Evolutionary conservation across 2,888 invertebrate species (phyloP).

Genomic region (Operophtera brumata): DNA sequence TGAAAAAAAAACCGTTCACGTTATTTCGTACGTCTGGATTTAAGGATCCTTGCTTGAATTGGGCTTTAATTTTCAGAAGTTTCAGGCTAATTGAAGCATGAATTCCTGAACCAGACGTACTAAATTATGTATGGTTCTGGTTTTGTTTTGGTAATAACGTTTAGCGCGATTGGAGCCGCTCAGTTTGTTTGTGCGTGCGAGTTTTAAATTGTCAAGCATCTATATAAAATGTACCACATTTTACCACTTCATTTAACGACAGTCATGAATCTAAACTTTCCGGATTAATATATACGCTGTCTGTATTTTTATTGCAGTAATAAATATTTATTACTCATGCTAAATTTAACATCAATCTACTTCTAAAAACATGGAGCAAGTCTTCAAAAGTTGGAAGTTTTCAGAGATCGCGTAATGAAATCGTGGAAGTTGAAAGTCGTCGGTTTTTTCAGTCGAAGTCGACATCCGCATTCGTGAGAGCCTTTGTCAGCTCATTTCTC

Average conservation of each 20-base stretch:
- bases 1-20: too few species aligned
- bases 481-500: slow-evolving; percentile 62
- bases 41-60: too few species aligned
- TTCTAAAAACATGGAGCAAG: slow-evolving; percentile 53
- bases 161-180: too few species aligned
- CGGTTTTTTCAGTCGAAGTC: slow-evolving; percentile 45
- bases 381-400: slow-evolving; percentile 55
- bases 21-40: too few species aligned
- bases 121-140: too few species aligned
- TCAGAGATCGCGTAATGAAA: slow-evolving; percentile 57
- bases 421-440: slow-evolving; percentile 40
- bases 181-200: too few species aligned
- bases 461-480: slow-evolving; percentile 45
- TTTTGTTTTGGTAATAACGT: too few species aligned
- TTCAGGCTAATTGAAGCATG: too few species aligned
- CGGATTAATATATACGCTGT: slow-evolving; percentile 25
- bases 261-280: slow-evolving; percentile 25
- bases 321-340: slow-evolving; percentile 46
- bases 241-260: slow-evolving; percentile 51
- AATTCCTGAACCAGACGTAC: too few species aligned
- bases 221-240: slow-evolving; percentile 4
- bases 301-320: slow-evolving; percentile 33
- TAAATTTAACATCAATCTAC: slow-evolving; percentile 56
- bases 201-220: not conserved
- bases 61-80: too few species aligned